Evolutionary conservation across 2,888 invertebrate genomes (phyloP), one percentile per base, ranked within the genome.

Genomic region (Xestia ashworthii): DNA sequence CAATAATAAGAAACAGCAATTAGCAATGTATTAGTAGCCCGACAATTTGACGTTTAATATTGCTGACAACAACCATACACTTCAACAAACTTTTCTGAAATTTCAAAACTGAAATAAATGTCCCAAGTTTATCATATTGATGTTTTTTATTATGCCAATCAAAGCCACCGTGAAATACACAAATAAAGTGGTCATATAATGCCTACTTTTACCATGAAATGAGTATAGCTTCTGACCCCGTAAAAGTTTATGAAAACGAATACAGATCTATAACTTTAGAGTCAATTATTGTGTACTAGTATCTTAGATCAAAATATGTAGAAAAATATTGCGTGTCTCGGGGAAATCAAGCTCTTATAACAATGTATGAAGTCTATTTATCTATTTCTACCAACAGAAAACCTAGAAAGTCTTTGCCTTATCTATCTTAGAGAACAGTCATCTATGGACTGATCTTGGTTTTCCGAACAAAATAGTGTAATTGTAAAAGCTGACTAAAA

Each of bases 261-360:
- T 44, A 44, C 5, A 11, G 12, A 12, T 2, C n/a, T 55, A 5
- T 55, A n/a, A n/a, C 12, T 9, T 12, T 55, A n/a, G n/a, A 1
- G n/a, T n/a, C 1, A 55, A 12, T 1, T 55, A 12, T 55, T 55
- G 12, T n/a, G 22, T 4, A 19, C 6, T n/a, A 12, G 53, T 19
- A 41, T 41, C 4, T 4, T 41, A 70, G 55, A 55, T 8, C n/a
- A 25, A 70, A 70, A 41, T 44, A 58, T 25, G 58, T 14, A 25
- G 3, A 25, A 58, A 25, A 58, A 44, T 22, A 60, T 19, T 44
- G 5, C 1, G 1, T 1, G 19, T 25, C 58, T 14, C 8, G 32
- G 70, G 41, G 58, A 25, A 71, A 58, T 70, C n/a, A n/a, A 58
- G 19, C 19, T 69, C 11, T 68, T 22, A 25, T 58, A 5, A 46